Conservation (phyloP, 2,888 invertebrate species). For the Ophonus ardosiacus region DNA sequence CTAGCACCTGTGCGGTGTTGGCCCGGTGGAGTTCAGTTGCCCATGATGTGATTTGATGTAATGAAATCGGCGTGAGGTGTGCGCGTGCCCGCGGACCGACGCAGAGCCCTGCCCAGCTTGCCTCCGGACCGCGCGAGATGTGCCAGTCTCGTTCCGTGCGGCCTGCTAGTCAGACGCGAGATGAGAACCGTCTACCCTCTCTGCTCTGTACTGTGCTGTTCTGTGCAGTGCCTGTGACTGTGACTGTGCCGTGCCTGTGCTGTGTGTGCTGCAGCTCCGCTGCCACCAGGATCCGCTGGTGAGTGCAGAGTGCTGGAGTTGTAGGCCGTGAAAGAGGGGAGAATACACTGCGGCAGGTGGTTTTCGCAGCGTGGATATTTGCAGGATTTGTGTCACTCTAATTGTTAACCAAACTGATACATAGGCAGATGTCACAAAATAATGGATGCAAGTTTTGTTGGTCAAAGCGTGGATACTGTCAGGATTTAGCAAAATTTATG, state of each 20-base stretch:
- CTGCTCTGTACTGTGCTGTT: not conserved
- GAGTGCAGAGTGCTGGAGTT: too few relatives aligned
- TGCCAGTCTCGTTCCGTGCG: constrained; percentile 20
- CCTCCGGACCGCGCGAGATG: constrained; percentile 55
- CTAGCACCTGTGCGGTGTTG: too few relatives aligned
- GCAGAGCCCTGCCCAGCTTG: constrained; percentile 66
- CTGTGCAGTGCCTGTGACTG: constrained; percentile 12
- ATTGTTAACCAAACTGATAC: too few relatives aligned
- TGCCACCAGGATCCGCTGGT: not conserved
- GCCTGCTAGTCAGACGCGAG: not conserved
- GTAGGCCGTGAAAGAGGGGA: too few relatives aligned
- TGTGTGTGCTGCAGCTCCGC: not conserved
- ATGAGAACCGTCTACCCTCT: too few relatives aligned
- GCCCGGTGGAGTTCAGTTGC: constrained; percentile 65
- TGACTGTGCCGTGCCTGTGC: not conserved
- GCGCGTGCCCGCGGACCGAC: constrained; percentile 67
- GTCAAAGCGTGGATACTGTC: too few relatives aligned
- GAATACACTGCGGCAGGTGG: too few relatives aligned
- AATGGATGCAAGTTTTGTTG: too few relatives aligned
- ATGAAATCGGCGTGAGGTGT: constrained; percentile 49
- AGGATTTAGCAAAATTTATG: too few relatives aligned
- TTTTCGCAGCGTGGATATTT: too few relatives aligned
- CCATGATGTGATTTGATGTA: constrained; percentile 70
- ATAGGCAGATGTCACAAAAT: too few relatives aligned
- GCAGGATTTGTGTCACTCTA: too few relatives aligned